Evolutionary conservation across 2,888 invertebrate genomes (phyloP).

Genomic region (Eupithecia pulchellata): DNA sequence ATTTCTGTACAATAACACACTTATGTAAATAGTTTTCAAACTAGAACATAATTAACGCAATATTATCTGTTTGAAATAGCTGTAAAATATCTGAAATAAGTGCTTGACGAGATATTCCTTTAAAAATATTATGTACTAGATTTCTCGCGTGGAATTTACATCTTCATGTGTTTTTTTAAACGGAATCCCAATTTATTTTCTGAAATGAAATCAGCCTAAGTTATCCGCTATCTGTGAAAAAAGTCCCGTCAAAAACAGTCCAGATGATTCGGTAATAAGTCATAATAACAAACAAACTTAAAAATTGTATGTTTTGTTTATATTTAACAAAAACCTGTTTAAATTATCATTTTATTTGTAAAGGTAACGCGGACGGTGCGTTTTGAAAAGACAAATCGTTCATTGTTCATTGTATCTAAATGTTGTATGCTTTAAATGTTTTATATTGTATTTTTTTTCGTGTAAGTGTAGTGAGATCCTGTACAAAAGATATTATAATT

Average conservation of each 20-base stretch:
- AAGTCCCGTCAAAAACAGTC: not conserved
- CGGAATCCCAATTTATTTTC: too few relatives aligned
- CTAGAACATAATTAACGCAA: not conserved
- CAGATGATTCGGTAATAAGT: not conserved
- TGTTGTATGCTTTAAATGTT: not conserved
- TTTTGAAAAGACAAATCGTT: slow-evolving; percentile 11
- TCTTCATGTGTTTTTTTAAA: too few relatives aligned
- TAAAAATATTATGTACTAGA: not conserved
- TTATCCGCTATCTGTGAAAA: not conserved
- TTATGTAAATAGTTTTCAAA: not conserved
- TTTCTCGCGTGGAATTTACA: not conserved
- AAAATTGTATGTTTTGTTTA: not conserved
- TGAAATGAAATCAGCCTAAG: too few relatives aligned
- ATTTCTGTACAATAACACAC: not conserved
- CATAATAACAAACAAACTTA: not conserved
- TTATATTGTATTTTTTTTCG: not conserved
- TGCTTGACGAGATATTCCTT: not conserved
- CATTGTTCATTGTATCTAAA: not conserved
- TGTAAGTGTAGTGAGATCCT: not conserved
- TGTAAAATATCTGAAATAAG: not conserved
- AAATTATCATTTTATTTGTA: not conserved
- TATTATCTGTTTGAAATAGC: too few relatives aligned
- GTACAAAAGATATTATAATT: slow-evolving; percentile 1
- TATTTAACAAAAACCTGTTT: not conserved
- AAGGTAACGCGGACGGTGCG: not conserved